Evolutionary conservation across 2,888 invertebrate genomes (phyloP), one percentile per base, ranked within the genome.

Genomic region (Noctua janthina): DNA sequence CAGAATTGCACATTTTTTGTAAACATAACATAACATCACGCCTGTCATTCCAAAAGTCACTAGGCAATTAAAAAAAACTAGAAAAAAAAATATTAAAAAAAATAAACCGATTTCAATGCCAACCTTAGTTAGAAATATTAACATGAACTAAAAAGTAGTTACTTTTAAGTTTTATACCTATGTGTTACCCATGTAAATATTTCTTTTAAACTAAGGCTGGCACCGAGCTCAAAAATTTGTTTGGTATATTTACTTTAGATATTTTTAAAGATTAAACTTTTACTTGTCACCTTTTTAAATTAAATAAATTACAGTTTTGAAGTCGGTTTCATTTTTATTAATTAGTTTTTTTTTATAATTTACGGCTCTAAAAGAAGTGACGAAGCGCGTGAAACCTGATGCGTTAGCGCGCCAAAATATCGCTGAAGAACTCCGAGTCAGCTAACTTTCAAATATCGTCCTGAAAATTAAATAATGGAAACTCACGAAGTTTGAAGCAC

Each of bases 371-470:
- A 72, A 77, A 81, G 13, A 49, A 64, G 23, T 20, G 39, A 56
- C 8, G 54, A 74, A 67, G 62, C 69, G 77, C 85, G 75, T 64
- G 69, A 75, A 83, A 76, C 23, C 46, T 23, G 23, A 39, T 13
- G n/a, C 13, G 20, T 43, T 29, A 49, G 59, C 56, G 54, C 64
- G 23, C 72, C 29, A 76, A 46, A 62, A 74, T 62, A 74, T 64
- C 49, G n/a, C 64, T 66, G 66, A 69, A 79, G 74, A 72, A 23
- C 17, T n/a, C 11, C 15, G 56, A n/a, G 54, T 64, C 67, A 59
- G 39, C 46, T 68, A 81, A 75, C 64, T 73, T 75, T 35, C 46
- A 72, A 69, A 62, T 62, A n/a, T 49, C 49, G 29, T 23, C 68
- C 49, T 54, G 7, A 72, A 82, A 76, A 68, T 62, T 54, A 23